Evolutionary conservation across 2,113 vertebrate species (phyloP), one percentile per base, ranked within the genome.

Genomic region (Tetrao urogallus): DNA sequence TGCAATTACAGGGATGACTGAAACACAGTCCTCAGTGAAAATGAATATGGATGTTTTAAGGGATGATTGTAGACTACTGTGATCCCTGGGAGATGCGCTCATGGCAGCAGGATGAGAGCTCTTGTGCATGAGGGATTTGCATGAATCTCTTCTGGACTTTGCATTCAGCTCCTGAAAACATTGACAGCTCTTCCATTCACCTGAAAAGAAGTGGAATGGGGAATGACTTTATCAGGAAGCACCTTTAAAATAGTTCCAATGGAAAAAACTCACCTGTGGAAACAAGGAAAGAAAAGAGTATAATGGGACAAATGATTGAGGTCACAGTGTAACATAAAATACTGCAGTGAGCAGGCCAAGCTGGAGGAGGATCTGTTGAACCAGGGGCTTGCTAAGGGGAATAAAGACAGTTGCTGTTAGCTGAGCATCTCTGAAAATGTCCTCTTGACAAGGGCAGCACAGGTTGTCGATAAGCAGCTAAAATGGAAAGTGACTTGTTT

Each of bases 121-220:
- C 42, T 80, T 17, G 28, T 15, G 9, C 8, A 7, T 0, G 3
- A 19, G 8, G 21, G 0, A 8, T 16, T n/a, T 17, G 22, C 34
- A 11, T 1, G 0, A 8, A 13, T 7, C 10, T 18, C 28, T 50
- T 34, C 47, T 22, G 64, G 12, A 10, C 1, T 56, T 84, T 1
- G 8, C 3, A 6, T 48, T 67, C 24, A 19, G 25, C 42, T 8
- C 11, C 36, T 18, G 20, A 47, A 78, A 82, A 22, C 4, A 0
- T 18, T 20, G n/a, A 12, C 15, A 38, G 16, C 34, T 69, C 34
- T 38, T 56, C 66, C 12, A 14, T 38, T 54, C 36, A 15, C 13
- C 20, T 73, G 8, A 47, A 57, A 52, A 22, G 40, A n/a, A 30
- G 4, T 28, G 9, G 22, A 61, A 48, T 21, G 45, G 69, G 36